Percentiles rank a stretch among this genome's conserved stretches.
phyloP scores from a whole-genome alignment of 2,888 invertebrate genomes.

The Coelinius sp. region DNA sequence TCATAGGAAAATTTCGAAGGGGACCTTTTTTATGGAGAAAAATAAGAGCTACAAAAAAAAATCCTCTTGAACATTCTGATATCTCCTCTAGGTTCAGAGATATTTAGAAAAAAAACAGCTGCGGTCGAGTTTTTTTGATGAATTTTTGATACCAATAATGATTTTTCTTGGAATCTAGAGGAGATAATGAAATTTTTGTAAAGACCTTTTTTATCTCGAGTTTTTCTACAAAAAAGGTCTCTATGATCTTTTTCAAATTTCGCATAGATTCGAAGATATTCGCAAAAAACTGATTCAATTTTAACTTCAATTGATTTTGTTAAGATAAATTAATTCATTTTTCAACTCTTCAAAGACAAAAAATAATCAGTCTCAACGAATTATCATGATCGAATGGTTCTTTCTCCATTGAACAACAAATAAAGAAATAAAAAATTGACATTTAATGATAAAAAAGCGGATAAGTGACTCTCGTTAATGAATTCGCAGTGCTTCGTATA shows the following conservation, averaged over 20 bases:
- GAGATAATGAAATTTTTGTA: background rate
- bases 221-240: background rate
- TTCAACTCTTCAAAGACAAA: background rate
- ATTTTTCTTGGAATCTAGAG: background rate
- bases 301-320: background rate
- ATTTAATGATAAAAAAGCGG: background rate
- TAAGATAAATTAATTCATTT: background rate
- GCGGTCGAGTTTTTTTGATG: too few relatives aligned
- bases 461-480: conserved; percentile 28
- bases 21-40: background rate
- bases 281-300: background rate
- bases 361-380: background rate
- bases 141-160: too few relatives aligned
- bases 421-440: background rate
- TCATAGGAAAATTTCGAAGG: background rate
- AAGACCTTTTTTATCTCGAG: background rate
- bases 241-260: background rate
- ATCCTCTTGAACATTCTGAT: too few relatives aligned
- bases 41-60: too few relatives aligned
- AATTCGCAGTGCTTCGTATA: conserved; percentile 43
- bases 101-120: too few relatives aligned
- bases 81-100: too few relatives aligned
- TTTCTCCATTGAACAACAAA: background rate
- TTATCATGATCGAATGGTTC: background rate
- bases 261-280: background rate